Conservation (phyloP, 92 coral and sea anemone genomes). For the Meandrina meandrites region DNA sequence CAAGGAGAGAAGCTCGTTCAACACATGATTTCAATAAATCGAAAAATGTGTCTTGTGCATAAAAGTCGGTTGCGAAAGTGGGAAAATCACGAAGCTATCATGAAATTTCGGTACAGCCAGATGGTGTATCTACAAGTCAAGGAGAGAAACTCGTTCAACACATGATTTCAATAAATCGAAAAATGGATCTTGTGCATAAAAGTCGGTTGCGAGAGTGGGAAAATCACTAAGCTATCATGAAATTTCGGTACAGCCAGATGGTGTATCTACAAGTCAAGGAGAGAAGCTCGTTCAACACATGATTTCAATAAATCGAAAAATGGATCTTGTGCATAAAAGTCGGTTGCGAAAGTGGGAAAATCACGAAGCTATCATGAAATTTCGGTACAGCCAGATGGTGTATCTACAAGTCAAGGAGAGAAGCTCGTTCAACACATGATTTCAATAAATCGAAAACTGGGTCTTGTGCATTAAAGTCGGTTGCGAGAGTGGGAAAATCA, state of each 20-base stretch:
- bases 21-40: background rate
- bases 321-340: no score
- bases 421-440: background rate
- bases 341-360: background rate
- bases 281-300: background rate
- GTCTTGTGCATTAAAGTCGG: no score
- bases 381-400: constrained; percentile 38
- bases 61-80: background rate
- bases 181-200: no score
- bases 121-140: background rate
- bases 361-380: background rate
- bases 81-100: background rate
- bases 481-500: background rate
- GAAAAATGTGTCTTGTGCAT: no score
- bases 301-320: background rate
- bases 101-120: constrained; percentile 40
- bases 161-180: background rate
- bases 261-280: background rate
- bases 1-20: background rate
- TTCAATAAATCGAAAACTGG: background rate
- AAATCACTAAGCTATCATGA: background rate
- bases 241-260: constrained; percentile 39
- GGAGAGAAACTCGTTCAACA: background rate
- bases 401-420: background rate
- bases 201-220: background rate